These are phyloP conservation scores for Sinotaia quadrata DNA, from an alignment of 2,888 invertebrate species.

Conservation along the genomic window DNA sequence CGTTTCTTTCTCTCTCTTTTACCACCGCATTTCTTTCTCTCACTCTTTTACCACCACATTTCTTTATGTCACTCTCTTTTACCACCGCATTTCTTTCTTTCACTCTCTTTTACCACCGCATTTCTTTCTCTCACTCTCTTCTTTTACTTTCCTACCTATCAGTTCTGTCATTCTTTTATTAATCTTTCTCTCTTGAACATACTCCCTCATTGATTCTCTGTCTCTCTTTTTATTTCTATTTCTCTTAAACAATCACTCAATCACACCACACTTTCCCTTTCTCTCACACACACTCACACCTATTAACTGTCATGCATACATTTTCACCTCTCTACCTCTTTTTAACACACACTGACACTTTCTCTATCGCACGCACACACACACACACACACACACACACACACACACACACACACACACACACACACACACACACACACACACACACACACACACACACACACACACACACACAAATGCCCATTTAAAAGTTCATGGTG, in stretches of 20 bases:
- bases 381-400: constrained; percentile 5
- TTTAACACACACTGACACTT: not conserved
- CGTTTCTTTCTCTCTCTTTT: not conserved
- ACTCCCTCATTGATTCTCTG: constrained; percentile 4
- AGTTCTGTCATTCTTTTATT: not conserved
- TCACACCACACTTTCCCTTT: constrained; percentile 14
- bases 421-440: not conserved
- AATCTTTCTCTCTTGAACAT: not conserved
- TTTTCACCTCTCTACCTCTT: not conserved
- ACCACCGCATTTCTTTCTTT: not conserved
- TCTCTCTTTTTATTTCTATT: not conserved
- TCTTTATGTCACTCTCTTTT: not conserved
- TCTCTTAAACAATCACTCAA: too few species aligned
- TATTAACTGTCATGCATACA: not conserved
- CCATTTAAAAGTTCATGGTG: not conserved
- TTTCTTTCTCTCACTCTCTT: constrained; percentile 12
- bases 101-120: not conserved
- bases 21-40: not conserved
- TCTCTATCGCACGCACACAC: not conserved
- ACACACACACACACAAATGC: constrained; percentile 5
- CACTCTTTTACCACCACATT: not conserved
- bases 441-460: not conserved
- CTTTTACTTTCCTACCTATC: not conserved
- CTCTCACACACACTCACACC: not conserved
- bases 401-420: constrained; percentile 3